Evolutionary conservation across 2,888 invertebrate genomes (phyloP).

Genomic region (Caenorhabditis sp.): DNA sequence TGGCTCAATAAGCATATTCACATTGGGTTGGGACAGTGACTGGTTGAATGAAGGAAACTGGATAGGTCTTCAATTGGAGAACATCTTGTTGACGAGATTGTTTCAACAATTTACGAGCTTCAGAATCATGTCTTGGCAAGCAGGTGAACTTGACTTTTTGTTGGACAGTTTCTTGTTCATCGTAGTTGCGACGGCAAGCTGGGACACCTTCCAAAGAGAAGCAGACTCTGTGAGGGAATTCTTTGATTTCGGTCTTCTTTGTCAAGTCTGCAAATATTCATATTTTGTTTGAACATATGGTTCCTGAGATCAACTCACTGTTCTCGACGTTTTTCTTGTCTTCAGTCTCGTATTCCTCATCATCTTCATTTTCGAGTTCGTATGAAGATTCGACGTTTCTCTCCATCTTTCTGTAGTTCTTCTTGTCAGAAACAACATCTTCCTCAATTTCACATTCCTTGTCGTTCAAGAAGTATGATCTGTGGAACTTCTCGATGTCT

Average conservation of each 20-base stretch:
- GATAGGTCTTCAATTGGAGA: slow-evolving; percentile 31
- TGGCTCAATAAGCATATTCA: not conserved
- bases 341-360: slow-evolving; percentile 5
- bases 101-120: slow-evolving; percentile 56
- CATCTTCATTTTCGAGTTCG: slow-evolving; percentile 9
- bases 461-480: slow-evolving; percentile 55
- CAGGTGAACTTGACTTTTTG: slow-evolving; percentile 56
- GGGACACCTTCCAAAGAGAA: slow-evolving; percentile 62
- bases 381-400: slow-evolving; percentile 9
- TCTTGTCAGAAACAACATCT: slow-evolving; percentile 43
- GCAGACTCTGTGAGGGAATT: slow-evolving; percentile 60
- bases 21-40: slow-evolving; percentile 42
- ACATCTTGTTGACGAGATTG: slow-evolving; percentile 37
- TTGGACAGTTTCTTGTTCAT: slow-evolving; percentile 14
- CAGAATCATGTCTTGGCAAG: slow-evolving; percentile 53
- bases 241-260: slow-evolving; percentile 56
- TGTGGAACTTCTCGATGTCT: slow-evolving; percentile 64
- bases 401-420: slow-evolving; percentile 32
- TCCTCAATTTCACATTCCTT: slow-evolving; percentile 40
- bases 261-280: slow-evolving; percentile 43
- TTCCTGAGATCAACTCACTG: not conserved
- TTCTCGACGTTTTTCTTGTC: not conserved
- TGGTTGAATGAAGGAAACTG: slow-evolving; percentile 45
- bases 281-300: not conserved
- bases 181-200: slow-evolving; percentile 46